Base-by-base conservation (phyloP, 2,888 invertebrate genomes). In the Rambutsinella grinnellia region DNA sequence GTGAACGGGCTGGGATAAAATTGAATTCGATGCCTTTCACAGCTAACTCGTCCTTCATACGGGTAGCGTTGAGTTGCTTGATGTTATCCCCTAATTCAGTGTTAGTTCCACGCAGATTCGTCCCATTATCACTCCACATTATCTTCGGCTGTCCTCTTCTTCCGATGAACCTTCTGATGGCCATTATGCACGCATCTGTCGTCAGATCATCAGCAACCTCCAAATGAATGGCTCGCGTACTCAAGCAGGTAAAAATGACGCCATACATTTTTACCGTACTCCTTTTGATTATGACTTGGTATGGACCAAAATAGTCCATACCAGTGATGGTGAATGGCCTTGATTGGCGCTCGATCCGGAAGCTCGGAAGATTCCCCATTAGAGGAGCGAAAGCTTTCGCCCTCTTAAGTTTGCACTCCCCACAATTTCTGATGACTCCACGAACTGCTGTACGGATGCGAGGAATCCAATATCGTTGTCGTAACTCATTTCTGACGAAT, bases 271-370 rank as follows among this genome's bases (percentile, higher is more conserved):
- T 70, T 5, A 28, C 28, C 0, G 24, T 36, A 5, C 17, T 27
- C 19, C 71, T 19, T 6, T n/a, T 13, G 17, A 10, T 3, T 2
- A 13, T 10, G 1, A 61, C 6, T 8, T 47, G 36, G 1, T 66
- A 51, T 15, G 72, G 78, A 1, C 78, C 74, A 46, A 57, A 58
- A n/a, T 54, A 61, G 36, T 78, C 78, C 26, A 78, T 8, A 46
- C 69, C 69, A 1, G 15, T 15, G 23, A 27, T 2, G 2, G 61
- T 54, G 27, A 69, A 69, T 5, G 61, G 26, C 21, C 54, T 10
- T 8, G 8, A 3, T 2, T 15, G 28, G 3, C 27, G 15, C 0
- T 2, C 46, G 3, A 56, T 15, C n/a, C 69, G 24, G 0, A 54
- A 6, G 1, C 27, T 19, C 5, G 69, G 69, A 1, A 69, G 21